These are phyloP conservation scores for Glyphotaelius pellucidus DNA, from an alignment of 2,888 invertebrate species.

Conservation along the genomic window DNA sequence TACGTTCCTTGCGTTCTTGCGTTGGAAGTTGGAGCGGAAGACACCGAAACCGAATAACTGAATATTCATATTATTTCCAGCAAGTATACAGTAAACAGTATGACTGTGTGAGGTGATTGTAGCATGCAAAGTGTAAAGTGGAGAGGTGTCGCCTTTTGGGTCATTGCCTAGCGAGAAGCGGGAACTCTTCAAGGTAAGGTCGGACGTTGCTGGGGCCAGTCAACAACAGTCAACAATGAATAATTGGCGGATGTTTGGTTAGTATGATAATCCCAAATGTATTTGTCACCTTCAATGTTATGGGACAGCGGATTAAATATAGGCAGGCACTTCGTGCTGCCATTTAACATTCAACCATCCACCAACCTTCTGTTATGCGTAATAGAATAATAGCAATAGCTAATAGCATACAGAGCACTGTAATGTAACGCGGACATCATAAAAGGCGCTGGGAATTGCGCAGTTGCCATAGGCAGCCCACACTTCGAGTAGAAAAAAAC, in stretches of 20 bases:
- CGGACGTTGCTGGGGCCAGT: not conserved
- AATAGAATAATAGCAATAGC: not conserved
- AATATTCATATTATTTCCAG: not conserved
- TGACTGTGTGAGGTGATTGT: not conserved
- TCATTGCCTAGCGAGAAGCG: slow-evolving; percentile 30
- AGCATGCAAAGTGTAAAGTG: not conserved
- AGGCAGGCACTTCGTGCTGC: not conserved
- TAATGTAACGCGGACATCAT: not conserved
- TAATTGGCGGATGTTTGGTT: slow-evolving; percentile 8
- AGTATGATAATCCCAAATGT: not conserved
- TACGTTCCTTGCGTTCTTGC: too few relatives aligned
- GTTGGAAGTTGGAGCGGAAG: not conserved
- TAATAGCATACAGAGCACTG: not conserved
- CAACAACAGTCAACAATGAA: slow-evolving; percentile 4
- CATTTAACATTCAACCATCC: not conserved
- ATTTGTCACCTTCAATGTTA: not conserved
- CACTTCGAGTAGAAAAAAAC: too few relatives aligned
- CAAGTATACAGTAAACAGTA: not conserved
- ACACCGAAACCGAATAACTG: not conserved
- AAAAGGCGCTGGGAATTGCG: not conserved
- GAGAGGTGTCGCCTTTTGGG: slow-evolving; percentile 23
- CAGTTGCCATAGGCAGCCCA: too few relatives aligned
- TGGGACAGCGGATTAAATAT: not conserved
- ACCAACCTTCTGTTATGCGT: not conserved
- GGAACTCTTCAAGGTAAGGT: slow-evolving; percentile 30